Evolutionary conservation across 2,113 vertebrate species (phyloP), one percentile per base, ranked within the genome.

Genomic region (Gymnobelideus leadbeateri): DNA sequence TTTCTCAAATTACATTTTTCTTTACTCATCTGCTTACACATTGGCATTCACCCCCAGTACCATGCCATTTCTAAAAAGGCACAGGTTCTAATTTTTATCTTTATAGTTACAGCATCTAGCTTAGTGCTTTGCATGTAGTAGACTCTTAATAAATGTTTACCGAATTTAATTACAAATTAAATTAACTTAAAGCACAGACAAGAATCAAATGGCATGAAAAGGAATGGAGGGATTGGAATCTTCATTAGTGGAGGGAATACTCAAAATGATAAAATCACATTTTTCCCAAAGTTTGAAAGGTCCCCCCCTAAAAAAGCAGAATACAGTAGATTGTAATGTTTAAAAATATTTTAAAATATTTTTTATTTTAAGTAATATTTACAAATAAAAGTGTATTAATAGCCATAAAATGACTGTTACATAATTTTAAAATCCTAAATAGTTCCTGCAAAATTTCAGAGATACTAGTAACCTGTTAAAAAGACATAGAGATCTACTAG

Each of bases 401-500:
- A 96, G 61, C 9, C 93, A 92, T 93, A 54, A 96, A 61, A 89
- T 94, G 19, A 92, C 0, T 61, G 2, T 8, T 50, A 84, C 51
- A 25, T 91, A 55, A 91, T 94, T 92, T 92, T n/a, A 3, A 3
- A 91, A 96, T 93, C 28, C 26, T 95, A 96, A 94, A 53, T 31
- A 51, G 1, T 89, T 55, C 0, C 24, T 90, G 10, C 24, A 90
- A 90, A 49, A 12, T 90, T 47, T 90, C 28, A 31, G 89, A 3
- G 10, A 90, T 28, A 50, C 14, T 50, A 14, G 28, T 50, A 31
- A 3, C 0, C 68, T 84, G 37, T 90, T 50, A 25, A 47, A 90
- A 90, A 89, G 21, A 90, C 26, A 16, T 11, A 3, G 43, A 49
- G 7, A 28, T 31, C 25, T 84, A 49, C 47, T 90, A 21, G 49